Conservation (phyloP, 2,888 invertebrate species). For the Pollenia griseotomentosa region DNA sequence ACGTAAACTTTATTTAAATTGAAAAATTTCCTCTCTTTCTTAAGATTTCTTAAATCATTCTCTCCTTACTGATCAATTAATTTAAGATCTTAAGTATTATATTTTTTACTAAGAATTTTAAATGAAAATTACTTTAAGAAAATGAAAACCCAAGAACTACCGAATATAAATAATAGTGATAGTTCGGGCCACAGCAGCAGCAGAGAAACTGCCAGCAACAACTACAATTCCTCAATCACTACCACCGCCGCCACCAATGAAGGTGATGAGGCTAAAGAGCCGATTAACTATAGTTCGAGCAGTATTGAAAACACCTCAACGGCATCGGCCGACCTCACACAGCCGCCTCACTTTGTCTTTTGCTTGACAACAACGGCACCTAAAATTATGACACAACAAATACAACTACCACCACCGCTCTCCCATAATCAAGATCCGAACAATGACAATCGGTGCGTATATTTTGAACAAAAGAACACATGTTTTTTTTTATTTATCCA, state of each 20-base stretch:
- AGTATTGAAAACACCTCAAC: slow-evolving; percentile 56
- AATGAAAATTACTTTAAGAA: not conserved
- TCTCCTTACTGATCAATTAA: not conserved
- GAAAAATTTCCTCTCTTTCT: slow-evolving; percentile 6
- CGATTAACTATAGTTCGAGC: slow-evolving; percentile 48
- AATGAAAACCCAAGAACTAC: slow-evolving; percentile 55
- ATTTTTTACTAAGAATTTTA: not conserved
- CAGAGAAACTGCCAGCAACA: not conserved
- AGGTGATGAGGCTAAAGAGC: slow-evolving; percentile 35
- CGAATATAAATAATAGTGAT: not conserved
- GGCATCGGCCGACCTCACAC: slow-evolving; percentile 25
- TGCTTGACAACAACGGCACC: slow-evolving; percentile 16
- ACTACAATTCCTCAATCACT: not conserved
- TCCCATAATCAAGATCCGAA: slow-evolving; percentile 4
- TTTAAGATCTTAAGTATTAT: not conserved
- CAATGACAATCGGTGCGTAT: slow-evolving; percentile 68
- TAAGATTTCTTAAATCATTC: not conserved
- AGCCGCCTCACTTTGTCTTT: not conserved
- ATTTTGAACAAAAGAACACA: slow-evolving; percentile 30
- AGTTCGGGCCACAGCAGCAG: slow-evolving; percentile 9
- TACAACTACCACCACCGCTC: not conserved
- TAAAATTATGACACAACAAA: slow-evolving; percentile 25
- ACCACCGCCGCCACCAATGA: not conserved
- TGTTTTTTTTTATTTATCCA: not conserved
- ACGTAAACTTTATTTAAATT: slow-evolving; percentile 2